Evolutionary conservation across 2,888 invertebrate genomes (phyloP).

Genomic region (Hedya salicella): DNA sequence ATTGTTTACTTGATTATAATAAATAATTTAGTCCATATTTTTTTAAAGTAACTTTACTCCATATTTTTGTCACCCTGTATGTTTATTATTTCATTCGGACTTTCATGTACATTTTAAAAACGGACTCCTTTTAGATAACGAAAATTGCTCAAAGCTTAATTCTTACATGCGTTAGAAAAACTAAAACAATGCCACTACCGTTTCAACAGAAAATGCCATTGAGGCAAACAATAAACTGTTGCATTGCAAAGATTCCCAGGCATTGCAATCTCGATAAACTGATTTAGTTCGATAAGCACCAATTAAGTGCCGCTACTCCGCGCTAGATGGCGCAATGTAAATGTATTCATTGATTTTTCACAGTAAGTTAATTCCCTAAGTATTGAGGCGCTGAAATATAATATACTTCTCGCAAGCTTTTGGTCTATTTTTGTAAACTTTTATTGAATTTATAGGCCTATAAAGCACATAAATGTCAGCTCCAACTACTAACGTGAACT

Average conservation of each 20-base stretch:
- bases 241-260: constrained; percentile 44
- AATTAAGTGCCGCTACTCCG: constrained; percentile 58
- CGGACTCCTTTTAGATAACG: constrained; percentile 14
- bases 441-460: too few species aligned
- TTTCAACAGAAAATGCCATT: constrained; percentile 34
- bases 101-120: not conserved
- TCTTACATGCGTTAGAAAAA: constrained; percentile 13
- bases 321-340: constrained; percentile 62
- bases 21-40: too few species aligned
- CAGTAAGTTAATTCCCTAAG: constrained; percentile 2
- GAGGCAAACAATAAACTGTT: constrained; percentile 38
- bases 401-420: constrained; percentile 4
- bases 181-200: constrained; percentile 24
- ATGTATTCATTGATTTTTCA: constrained; percentile 38
- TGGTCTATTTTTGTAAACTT: too few species aligned
- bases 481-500: too few species aligned
- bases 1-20: too few species aligned
- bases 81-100: too few species aligned
- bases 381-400: constrained; percentile 21
- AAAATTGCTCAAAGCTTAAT: constrained; percentile 17
- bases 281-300: constrained; percentile 50
- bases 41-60: too few species aligned
- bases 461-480: too few species aligned
- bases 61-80: too few species aligned
- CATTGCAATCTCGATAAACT: constrained; percentile 49